A percentile compares a stretch with the other conserved stretches of the same genome.
Conservation (phyloP, 2,113 vertebrate species). For the Indicator indicator region DNA sequence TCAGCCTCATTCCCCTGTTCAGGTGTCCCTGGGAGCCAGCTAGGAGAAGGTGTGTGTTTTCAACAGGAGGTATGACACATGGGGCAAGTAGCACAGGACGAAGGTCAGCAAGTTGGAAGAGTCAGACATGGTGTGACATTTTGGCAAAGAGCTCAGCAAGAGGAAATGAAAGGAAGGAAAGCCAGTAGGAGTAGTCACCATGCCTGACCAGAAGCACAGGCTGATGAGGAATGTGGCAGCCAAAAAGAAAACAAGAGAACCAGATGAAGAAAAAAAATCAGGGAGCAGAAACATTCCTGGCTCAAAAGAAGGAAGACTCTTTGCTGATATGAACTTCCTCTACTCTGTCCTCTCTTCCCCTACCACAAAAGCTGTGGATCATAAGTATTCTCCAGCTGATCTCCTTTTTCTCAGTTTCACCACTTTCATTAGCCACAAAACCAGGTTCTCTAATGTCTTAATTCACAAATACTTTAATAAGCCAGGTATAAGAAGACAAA, state of each 20-base stretch:
- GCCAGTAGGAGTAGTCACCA: background rate
- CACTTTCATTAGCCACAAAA: background rate
- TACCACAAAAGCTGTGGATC: background rate
- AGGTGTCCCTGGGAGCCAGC: rapidly evolving
- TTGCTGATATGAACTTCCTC: background rate
- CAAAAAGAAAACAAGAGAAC: background rate
- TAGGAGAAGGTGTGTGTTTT: background rate
- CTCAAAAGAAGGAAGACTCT: background rate
- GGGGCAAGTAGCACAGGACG: background rate
- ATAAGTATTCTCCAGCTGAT: background rate
- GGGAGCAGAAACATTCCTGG: background rate
- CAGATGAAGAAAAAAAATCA: background rate
- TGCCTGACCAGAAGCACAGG: rapidly evolving
- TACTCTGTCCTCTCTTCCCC: background rate
- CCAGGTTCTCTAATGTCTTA: background rate
- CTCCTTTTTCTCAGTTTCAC: background rate
- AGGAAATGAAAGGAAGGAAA: background rate
- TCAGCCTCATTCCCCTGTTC: background rate
- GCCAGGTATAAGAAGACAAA: background rate
- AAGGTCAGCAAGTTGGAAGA: background rate
- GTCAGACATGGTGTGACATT: background rate
- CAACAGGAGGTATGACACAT: background rate
- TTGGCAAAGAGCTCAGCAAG: background rate
- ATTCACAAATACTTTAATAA: background rate
- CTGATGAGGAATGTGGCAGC: background rate